Conservation (phyloP, 2,888 invertebrate species). For the Prenolepis imparis region DNA sequence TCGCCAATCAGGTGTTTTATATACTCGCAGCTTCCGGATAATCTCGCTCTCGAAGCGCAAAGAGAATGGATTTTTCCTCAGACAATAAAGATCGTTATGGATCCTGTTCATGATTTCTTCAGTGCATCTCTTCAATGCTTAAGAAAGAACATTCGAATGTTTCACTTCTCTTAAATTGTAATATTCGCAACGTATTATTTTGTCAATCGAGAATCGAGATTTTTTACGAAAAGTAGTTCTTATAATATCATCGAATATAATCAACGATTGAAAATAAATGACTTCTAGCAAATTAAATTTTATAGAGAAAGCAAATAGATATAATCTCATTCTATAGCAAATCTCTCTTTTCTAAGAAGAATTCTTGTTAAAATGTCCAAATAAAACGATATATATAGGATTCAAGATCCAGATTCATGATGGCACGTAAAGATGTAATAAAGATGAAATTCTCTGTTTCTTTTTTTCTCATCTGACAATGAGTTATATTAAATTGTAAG, state of each 20-base stretch:
- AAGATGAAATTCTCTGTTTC: constrained; percentile 7
- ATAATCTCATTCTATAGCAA: background rate
- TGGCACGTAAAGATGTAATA: background rate
- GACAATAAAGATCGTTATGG: background rate
- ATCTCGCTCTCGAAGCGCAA: background rate
- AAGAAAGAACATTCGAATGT: background rate
- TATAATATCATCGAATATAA: background rate
- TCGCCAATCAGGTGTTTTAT: background rate
- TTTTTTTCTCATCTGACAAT: background rate
- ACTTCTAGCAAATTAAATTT: background rate
- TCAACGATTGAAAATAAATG: background rate
- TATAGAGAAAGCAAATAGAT: background rate
- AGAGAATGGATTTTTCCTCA: background rate
- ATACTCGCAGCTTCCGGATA: background rate
- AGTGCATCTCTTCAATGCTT: background rate
- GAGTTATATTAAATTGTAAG: background rate
- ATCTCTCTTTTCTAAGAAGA: background rate
- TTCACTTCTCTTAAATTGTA: background rate
- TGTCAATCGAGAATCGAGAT: background rate
- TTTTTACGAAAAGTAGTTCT: background rate
- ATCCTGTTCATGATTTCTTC: background rate
- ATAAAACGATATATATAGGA: no score
- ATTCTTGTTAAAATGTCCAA: background rate
- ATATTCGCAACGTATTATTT: background rate
- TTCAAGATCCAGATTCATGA: background rate